Base-by-base conservation (phyloP, 2,113 vertebrate genomes). In the Centrocercus urophasianus region DNA sequence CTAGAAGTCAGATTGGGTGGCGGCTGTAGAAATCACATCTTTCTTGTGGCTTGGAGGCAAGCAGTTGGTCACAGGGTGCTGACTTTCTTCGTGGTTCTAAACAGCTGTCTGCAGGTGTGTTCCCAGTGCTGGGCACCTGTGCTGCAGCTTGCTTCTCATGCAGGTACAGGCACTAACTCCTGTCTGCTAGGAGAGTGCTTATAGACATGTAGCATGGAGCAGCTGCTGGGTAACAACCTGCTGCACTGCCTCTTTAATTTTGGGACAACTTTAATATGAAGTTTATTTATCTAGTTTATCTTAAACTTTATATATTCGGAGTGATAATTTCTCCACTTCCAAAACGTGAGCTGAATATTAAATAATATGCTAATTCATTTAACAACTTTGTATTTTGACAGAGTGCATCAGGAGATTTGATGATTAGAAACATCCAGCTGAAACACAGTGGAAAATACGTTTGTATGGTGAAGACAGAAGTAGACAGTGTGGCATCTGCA, bases 361-460 rank as follows among this genome's bases (percentile, higher is more conserved):
- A 43, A 2, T 67, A 8, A 5, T 40, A 20, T 5, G 28, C 38
- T 30, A 22, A 16, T 10, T 4, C 19, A 2, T 34, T 59, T 18
- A 8, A 8, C 2, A 32, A 18, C 32, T 61, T 32, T 86, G 48
- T 90, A 3, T 93, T 54, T 67, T 18, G 3, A 34, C 92, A 99
- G 99, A 98, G 96, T 64, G 97, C 98, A 2, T 98, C 99, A 0
- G 99, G 99, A 4, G 99, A 99, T 96, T 93, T 99, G 69, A 98
- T 99, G 99, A 98, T 99, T 93, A 98, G 99, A 79, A 99, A 99
- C 97, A 99, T 99, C 93, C 99, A 99, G 96, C 97, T 99, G 90
- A 98, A 98, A 63, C 99, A 99, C 11, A 98, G 98, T 36, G 99
- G 99, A 32, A 98, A 98, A 78, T 99, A 99, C 0, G 98, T 99